Evolutionary conservation across 1,140 invertebrate genomes (phyloP).

Genomic region (Pectinophora gossypiella): DNA sequence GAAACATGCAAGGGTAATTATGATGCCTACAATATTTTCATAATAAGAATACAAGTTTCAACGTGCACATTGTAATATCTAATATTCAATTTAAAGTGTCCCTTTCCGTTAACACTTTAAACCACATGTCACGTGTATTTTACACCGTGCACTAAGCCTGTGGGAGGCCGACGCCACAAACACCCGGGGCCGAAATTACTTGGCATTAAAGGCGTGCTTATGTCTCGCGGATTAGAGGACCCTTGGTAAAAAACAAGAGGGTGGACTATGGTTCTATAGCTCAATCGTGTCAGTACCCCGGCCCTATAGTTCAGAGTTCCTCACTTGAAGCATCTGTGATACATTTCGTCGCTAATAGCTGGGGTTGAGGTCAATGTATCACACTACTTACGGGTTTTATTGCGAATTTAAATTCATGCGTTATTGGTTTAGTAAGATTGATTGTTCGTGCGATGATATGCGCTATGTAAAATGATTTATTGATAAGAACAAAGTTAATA

Average conservation of each 20-base stretch:
- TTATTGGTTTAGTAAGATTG: no score
- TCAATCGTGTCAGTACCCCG: no score
- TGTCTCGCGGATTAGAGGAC: slow-evolving; percentile 47
- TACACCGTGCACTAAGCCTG: slow-evolving; percentile 27
- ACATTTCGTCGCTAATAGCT: slow-evolving; percentile 7
- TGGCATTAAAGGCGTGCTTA: slow-evolving; percentile 55
- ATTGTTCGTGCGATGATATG: no score
- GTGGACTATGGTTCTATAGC: neutral
- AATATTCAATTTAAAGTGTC: no score
- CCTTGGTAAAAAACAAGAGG: slow-evolving; percentile 69
- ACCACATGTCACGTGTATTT: neutral
- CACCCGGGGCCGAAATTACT: slow-evolving; percentile 59
- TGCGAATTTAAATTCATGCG: no score
- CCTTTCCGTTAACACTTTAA: neutral
- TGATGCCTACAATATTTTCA: no score
- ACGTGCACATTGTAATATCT: no score
- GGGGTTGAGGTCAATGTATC: neutral
- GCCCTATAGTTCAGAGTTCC: slow-evolving; percentile 41
- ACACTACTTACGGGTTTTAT: neutral
- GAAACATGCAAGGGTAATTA: no score
- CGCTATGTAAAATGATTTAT: no score
- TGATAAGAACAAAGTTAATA: no score
- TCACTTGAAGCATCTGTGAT: slow-evolving; percentile 19
- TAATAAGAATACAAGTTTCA: no score
- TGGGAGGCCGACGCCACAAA: slow-evolving; percentile 26